These are phyloP conservation scores for Antrozous pallidus DNA, from an alignment of 2,797 vertebrate species.

Conservation along the genomic window DNA sequence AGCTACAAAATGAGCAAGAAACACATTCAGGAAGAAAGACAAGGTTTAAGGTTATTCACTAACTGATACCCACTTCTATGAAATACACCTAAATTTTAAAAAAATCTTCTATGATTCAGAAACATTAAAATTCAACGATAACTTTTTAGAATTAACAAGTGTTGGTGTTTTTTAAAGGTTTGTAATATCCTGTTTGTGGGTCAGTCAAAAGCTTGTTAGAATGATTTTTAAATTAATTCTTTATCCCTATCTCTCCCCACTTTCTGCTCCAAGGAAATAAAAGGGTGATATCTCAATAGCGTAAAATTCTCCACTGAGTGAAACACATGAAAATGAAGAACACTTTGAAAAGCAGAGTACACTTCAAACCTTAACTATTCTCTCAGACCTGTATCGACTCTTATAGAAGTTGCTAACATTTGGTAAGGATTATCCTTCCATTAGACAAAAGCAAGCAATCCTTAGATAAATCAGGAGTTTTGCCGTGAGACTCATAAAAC, in stretches of 20 bases:
- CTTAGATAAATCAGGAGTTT: slow-evolving; percentile 85
- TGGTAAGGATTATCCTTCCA: slow-evolving; percentile 84
- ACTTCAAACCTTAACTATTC: slow-evolving; percentile 76
- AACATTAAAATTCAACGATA: slow-evolving; percentile 38
- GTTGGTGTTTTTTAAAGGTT: slow-evolving; percentile 38
- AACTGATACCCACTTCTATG: background rate
- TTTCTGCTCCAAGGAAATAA: slow-evolving; percentile 30
- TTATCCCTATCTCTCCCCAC: background rate
- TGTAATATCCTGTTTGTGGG: background rate
- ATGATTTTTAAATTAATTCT: slow-evolving; percentile 53
- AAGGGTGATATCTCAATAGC: slow-evolving; percentile 42
- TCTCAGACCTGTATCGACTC: slow-evolving; percentile 77
- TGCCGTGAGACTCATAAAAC: slow-evolving; percentile 86
- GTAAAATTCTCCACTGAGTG: slow-evolving; percentile 68
- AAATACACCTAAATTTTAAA: slow-evolving; percentile 23
- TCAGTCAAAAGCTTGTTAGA: background rate
- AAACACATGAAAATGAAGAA: slow-evolving; percentile 79
- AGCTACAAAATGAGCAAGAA: slow-evolving; percentile 60
- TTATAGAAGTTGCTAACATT: slow-evolving; percentile 82
- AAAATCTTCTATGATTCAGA: background rate
- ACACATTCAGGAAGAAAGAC: slow-evolving; percentile 59
- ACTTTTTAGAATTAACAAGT: slow-evolving; percentile 22
- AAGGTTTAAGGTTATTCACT: background rate
- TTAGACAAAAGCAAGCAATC: slow-evolving; percentile 85
- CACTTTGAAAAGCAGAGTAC: slow-evolving; percentile 76